Conservation (phyloP, 2,888 invertebrate genomes). For the Ashinkailepas kermadecensis region DNA sequence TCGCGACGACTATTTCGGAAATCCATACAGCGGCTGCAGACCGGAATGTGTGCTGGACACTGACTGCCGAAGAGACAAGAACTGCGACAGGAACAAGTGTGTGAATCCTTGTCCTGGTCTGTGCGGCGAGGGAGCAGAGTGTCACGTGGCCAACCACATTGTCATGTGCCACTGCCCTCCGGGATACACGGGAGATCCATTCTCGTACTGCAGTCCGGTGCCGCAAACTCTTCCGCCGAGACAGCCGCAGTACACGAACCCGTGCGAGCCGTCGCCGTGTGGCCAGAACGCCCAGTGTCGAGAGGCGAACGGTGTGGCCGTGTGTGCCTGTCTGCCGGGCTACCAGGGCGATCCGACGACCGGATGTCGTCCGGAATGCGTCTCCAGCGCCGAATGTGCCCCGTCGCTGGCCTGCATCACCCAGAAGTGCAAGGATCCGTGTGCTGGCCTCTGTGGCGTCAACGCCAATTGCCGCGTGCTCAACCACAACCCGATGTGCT, state of each 20-base stretch:
- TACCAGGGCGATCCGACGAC: constrained; percentile 69
- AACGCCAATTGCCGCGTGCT: constrained; percentile 52
- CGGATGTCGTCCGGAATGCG: constrained; percentile 76
- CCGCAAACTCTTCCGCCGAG: constrained; percentile 42
- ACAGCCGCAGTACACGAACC: constrained; percentile 44
- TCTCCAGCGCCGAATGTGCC: constrained; percentile 66
- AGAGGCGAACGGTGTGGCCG: constrained; percentile 44
- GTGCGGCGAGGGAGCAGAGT: constrained; percentile 36
- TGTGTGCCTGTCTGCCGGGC: constrained; percentile 64
- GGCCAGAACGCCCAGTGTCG: constrained; percentile 70
- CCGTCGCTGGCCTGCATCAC: constrained; percentile 64
- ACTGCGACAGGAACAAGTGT: constrained; percentile 63
- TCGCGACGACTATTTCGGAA: constrained; percentile 49
- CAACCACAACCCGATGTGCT: constrained; percentile 47
- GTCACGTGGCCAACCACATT: constrained; percentile 37
- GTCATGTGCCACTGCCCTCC: constrained; percentile 60
- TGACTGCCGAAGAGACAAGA: constrained; percentile 69
- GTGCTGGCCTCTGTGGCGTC: constrained; percentile 47
- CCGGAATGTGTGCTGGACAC: constrained; percentile 68
- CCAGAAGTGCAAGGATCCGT: constrained; percentile 68
- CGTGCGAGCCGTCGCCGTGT: constrained; percentile 62
- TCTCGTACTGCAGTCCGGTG: constrained; percentile 57
- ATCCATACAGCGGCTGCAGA: constrained; percentile 64
- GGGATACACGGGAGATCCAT: constrained; percentile 76
- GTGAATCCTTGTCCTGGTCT: constrained; percentile 53